phyloP scores from a whole-genome alignment of 2,797 vertebrate genomes.

The Chanos chanos region DNA sequence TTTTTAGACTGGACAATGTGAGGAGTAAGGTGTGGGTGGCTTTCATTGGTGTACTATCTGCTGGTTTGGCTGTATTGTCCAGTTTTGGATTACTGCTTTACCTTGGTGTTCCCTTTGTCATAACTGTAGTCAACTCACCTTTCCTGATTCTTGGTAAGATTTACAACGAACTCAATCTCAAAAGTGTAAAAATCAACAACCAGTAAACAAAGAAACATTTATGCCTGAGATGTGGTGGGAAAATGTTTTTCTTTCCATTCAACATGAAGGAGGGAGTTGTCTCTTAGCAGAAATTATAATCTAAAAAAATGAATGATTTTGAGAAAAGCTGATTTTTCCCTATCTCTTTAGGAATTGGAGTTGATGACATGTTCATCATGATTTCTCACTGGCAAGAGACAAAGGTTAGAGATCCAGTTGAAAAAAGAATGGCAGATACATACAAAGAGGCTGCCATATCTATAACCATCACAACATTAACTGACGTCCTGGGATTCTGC shows the following conservation, averaged over 20 bases:
- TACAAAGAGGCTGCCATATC: constrained; percentile 75
- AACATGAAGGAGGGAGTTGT: too few relatives aligned
- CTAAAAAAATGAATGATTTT: too few relatives aligned
- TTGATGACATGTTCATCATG: constrained; percentile 85
- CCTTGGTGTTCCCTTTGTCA: constrained; percentile 72
- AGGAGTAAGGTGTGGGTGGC: constrained; percentile 79
- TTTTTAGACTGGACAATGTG: constrained; percentile 70
- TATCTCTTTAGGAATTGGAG: constrained; percentile 68
- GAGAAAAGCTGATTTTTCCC: too few relatives aligned
- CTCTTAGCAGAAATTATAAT: too few relatives aligned
- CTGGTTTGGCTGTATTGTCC: constrained; percentile 74
- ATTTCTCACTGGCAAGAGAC: constrained; percentile 80
- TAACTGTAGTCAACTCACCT: constrained; percentile 73
- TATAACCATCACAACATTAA: constrained; percentile 78
- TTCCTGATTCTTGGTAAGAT: constrained; percentile 84
- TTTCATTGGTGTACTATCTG: constrained; percentile 69
- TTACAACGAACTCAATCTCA: not conserved
- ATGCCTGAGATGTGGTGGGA: too few relatives aligned
- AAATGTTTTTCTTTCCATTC: too few relatives aligned
- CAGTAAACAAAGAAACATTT: not conserved
- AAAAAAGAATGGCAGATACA: constrained; percentile 61
- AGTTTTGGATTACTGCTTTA: constrained; percentile 77
- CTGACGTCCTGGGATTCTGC: constrained; percentile 77
- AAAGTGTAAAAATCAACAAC: not conserved
- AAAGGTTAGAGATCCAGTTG: constrained; percentile 44